A percentile compares a stretch with the other conserved stretches of the same genome.
Conservation (phyloP, 2,797 vertebrate species). For the Picus viridis region DNA sequence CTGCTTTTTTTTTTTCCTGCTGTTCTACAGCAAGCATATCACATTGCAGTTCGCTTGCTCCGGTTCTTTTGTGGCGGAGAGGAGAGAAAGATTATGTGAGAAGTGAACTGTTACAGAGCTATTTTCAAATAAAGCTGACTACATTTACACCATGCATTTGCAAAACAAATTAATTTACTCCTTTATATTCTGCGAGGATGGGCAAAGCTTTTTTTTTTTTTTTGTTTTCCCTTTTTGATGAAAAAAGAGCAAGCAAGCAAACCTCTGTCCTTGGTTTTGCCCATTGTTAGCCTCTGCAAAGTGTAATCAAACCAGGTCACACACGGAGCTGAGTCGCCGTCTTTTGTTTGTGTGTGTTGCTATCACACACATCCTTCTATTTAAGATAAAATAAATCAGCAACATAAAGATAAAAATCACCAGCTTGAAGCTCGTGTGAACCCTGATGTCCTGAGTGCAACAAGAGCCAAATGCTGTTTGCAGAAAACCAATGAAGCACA, state of each 20-base stretch:
- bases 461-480: constrained; percentile 64
- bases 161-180: constrained; percentile 14
- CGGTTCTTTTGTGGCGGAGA: not conserved
- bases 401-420: constrained; percentile 48
- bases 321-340: not conserved
- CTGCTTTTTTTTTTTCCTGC: not conserved
- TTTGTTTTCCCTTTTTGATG: not conserved
- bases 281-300: not conserved
- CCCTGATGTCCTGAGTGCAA: constrained; percentile 49
- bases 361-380: constrained; percentile 47
- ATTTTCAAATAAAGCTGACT: constrained; percentile 1
- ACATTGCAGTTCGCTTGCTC: not conserved
- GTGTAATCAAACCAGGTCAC: not conserved
- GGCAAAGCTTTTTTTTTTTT: not conserved
- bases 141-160: not conserved
- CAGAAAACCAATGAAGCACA: constrained; percentile 56
- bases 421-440: constrained; percentile 24
- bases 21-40: not conserved
- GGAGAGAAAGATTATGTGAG: not conserved
- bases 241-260: not conserved
- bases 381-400: constrained; percentile 56
- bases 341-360: not conserved
- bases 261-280: not conserved
- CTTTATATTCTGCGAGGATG: not conserved
- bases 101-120: not conserved